Conservation (phyloP, 1,140 invertebrate species). For the Subanguina moxae region DNA sequence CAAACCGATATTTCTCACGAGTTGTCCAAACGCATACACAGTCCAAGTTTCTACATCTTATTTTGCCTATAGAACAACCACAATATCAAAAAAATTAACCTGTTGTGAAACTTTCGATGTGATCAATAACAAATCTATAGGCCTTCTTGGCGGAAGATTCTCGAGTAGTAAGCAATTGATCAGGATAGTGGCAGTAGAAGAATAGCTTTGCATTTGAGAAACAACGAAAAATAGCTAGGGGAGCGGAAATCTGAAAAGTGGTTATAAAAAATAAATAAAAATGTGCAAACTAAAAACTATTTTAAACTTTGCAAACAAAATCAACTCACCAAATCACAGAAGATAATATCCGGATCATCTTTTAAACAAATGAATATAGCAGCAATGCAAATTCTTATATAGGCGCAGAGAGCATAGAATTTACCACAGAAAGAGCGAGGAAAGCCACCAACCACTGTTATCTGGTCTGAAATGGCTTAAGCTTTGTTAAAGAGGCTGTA, state of each 20-base stretch:
- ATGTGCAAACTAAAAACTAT: too few relatives aligned
- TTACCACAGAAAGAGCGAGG: slow-evolving; percentile 76
- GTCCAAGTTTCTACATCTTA: too few relatives aligned
- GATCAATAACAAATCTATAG: slow-evolving; percentile 84
- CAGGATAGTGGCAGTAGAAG: slow-evolving; percentile 98
- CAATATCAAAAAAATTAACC: too few relatives aligned
- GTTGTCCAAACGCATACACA: too few relatives aligned
- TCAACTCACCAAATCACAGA: slow-evolving; percentile 92
- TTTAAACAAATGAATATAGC: slow-evolving; percentile 67
- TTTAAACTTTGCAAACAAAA: slow-evolving; percentile 65
- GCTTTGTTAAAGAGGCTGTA: too few relatives aligned
- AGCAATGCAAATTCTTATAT: slow-evolving; percentile 83
- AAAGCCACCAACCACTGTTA: slow-evolving; percentile 61
- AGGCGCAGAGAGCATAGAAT: slow-evolving; percentile 84
- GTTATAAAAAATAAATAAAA: too few relatives aligned
- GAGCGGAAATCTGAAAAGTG: slow-evolving; percentile 24
- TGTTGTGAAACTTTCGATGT: slow-evolving; percentile 85
- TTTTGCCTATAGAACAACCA: too few relatives aligned
- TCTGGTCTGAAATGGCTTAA: slow-evolving; percentile 1
- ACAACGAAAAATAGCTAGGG: slow-evolving; percentile 60
- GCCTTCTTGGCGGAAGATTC: slow-evolving; percentile 65
- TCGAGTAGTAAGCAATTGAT: slow-evolving; percentile 75
- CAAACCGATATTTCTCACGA: too few relatives aligned
- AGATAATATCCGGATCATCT: slow-evolving; percentile 73
- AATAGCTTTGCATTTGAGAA: slow-evolving; percentile 68